Conservation (phyloP, 1,140 invertebrate species). For the Drosophila parvula region DNA sequence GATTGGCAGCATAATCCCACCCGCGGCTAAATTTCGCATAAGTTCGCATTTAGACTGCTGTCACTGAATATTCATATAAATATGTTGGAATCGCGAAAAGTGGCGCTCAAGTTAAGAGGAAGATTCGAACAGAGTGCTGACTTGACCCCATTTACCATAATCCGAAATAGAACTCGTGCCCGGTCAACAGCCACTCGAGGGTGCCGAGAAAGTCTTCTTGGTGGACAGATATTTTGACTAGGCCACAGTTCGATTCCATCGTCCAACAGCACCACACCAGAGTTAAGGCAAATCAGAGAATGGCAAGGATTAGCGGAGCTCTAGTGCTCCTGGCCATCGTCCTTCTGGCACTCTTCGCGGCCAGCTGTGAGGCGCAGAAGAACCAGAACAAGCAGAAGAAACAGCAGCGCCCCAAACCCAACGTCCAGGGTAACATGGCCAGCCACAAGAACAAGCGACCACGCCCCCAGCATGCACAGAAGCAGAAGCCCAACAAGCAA, state of each 20-base stretch:
- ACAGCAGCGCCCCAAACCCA: constrained; percentile 36
- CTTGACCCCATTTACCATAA: constrained; percentile 67
- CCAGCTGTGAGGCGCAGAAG: constrained; percentile 38
- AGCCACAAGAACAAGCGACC: constrained; percentile 45
- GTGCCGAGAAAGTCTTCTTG: constrained; percentile 70
- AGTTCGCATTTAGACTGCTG: constrained; percentile 29
- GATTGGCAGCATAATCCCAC: constrained; percentile 39
- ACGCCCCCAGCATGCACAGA: constrained; percentile 30
- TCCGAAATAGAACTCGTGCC: constrained; percentile 64
- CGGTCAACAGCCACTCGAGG: constrained; percentile 62
- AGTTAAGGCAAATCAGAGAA: constrained; percentile 14
- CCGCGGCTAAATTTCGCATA: constrained; percentile 25
- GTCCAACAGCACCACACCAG: constrained; percentile 19
- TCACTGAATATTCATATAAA: constrained; percentile 63
- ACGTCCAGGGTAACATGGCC: constrained; percentile 5
- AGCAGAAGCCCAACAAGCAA: constrained; percentile 35
- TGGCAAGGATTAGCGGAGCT: constrained; percentile 55
- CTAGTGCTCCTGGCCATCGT: constrained; percentile 51
- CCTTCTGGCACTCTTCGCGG: constrained; percentile 38
- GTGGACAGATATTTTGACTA: constrained; percentile 14
- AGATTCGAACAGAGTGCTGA: constrained; percentile 31
- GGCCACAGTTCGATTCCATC: constrained; percentile 48
- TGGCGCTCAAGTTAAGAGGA: constrained; percentile 25
- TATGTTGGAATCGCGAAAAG: constrained; percentile 42
- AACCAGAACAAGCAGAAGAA: constrained; percentile 44